Base-by-base conservation (phyloP, 2,113 vertebrate genomes). In the Dasyurus viverrinus region DNA sequence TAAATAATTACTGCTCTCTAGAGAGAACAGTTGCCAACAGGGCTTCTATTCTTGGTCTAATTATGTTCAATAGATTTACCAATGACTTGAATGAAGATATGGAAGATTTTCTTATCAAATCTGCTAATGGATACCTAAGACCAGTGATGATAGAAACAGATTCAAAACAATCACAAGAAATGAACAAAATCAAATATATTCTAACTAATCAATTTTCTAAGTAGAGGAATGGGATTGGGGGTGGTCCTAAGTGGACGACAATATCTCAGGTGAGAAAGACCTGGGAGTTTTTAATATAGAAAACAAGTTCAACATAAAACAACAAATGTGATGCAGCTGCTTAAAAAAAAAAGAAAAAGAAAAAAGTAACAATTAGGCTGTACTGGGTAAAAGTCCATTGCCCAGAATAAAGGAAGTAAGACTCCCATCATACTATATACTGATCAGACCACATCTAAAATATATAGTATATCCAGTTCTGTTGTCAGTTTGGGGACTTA, bases 161-260 rank as follows among this genome's bases (percentile, higher is more conserved):
- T 91, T 90, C 76, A 94, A 94, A 95, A 84, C 54, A 91, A 93
- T 93, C 60, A 94, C 53, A 16, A 36, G 90, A 89, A 93, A 90
- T 42, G 60, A 94, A 92, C 3, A 93, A 53, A 54, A 46, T 91
- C 76, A 90, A 54, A 95, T 92, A 92, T 93, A 96, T 94, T 42
- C n/a, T 84, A 76, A n/a, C 36, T 76, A 42, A 84, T 42, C n/a
- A 42, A 76, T 42, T 42, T 19, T 84, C 19, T n/a, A 84, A 84
- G n/a, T 84, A 42, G 68, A 84, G 7, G 19, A 84, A 84, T 84
- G 19, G 19, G n/a, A n/a, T 42, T 7, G 3, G 54, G 30, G 36
- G 14, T n/a, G 0, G 30, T 0, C 68, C 36, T 84, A 19, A 36
- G n/a, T 42, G 8, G 36, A 84, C 42, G 36, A 84, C 14, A 42